phyloP scores from a whole-genome alignment of 1,140 invertebrate species.

The Wiebesia pumilae region DNA sequence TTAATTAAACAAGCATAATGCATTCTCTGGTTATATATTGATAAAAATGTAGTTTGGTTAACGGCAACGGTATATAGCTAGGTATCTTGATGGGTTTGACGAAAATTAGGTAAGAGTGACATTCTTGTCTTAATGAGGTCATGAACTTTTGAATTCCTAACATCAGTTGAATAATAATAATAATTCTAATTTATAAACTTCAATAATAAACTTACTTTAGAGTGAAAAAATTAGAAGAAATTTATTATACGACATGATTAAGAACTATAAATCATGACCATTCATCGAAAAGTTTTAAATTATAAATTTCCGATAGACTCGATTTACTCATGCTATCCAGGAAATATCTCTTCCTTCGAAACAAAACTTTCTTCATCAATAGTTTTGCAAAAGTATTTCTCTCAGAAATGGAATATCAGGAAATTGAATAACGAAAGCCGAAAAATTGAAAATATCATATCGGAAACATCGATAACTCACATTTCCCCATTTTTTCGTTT shows the following conservation, averaged over 20 bases:
- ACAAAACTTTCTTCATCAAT: constrained; percentile 25
- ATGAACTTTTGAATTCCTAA: not conserved
- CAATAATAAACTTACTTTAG: not conserved
- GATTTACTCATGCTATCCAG: constrained; percentile 13
- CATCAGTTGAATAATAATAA: not conserved
- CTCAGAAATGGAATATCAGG: not conserved
- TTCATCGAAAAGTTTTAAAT: constrained; percentile 19
- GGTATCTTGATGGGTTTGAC: not conserved
- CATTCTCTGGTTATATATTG: no score
- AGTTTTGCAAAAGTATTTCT: constrained; percentile 21
- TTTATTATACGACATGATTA: constrained; percentile 11
- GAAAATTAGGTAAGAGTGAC: not conserved
- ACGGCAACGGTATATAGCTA: not conserved
- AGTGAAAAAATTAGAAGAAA: not conserved
- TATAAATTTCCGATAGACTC: constrained; percentile 17
- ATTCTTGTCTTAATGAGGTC: not conserved
- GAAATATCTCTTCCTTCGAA: constrained; percentile 8
- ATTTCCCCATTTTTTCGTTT: constrained; percentile 1
- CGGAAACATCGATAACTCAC: not conserved
- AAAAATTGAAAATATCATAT: constrained; percentile 36
- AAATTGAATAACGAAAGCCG: constrained; percentile 33
- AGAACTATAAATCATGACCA: constrained; percentile 5
- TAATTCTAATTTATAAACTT: not conserved
- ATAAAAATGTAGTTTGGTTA: not conserved
- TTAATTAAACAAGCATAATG: no score